These are phyloP conservation scores for Triplophysa siluroides DNA, from an alignment of 2,113 vertebrate species.

Conservation along the genomic window DNA sequence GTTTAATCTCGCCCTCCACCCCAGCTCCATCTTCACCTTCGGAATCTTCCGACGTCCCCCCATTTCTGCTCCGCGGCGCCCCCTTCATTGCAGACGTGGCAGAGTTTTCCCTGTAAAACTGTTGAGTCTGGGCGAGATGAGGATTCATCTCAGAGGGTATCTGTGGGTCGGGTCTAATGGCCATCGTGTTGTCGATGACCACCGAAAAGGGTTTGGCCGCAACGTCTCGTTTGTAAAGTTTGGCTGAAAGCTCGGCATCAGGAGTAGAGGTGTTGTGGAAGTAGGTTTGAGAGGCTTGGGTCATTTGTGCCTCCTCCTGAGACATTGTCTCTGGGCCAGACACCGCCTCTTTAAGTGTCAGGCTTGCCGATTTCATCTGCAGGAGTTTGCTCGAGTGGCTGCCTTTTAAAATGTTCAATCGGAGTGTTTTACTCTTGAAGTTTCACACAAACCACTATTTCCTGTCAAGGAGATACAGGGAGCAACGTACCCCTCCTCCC, in stretches of 20 bases:
- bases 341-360: slow-evolving; percentile 83
- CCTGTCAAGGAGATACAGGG: neutral
- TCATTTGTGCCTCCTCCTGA: slow-evolving; percentile 84
- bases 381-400: neutral
- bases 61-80: slow-evolving; percentile 66
- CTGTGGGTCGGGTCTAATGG: slow-evolving; percentile 72
- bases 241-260: slow-evolving; percentile 87
- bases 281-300: slow-evolving; percentile 76
- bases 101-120: slow-evolving; percentile 85
- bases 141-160: slow-evolving; percentile 53
- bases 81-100: slow-evolving; percentile 67
- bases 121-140: slow-evolving; percentile 75
- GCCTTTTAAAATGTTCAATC: neutral
- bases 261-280: slow-evolving; percentile 81
- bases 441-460: neutral
- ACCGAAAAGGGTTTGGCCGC: slow-evolving; percentile 88
- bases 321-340: slow-evolving; percentile 84
- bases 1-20: slow-evolving; percentile 89
- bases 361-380: slow-evolving; percentile 84
- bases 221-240: slow-evolving; percentile 88
- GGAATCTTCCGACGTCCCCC: slow-evolving; percentile 76
- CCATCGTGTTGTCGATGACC: slow-evolving; percentile 86
- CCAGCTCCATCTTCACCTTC: slow-evolving; percentile 76
- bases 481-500: slow-evolving; percentile 64
- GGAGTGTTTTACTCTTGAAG: neutral